Evolutionary conservation across 1,140 invertebrate genomes (phyloP).

Genomic region (Thaumetopoea pityocampa): DNA sequence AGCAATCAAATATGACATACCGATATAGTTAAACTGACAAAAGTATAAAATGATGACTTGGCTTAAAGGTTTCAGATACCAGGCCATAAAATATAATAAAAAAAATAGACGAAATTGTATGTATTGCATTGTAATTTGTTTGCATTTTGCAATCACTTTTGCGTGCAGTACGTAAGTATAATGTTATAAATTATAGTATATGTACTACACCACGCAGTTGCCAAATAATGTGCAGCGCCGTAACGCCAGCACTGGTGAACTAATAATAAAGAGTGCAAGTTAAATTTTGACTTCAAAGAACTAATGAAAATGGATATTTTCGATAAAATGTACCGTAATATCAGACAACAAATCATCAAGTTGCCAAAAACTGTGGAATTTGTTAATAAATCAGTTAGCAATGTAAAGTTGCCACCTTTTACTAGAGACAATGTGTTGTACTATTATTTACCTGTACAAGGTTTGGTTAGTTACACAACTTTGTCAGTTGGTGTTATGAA

Average conservation of each 20-base stretch:
- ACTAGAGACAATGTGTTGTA: conserved; percentile 68
- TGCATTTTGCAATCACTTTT: conserved; percentile 16
- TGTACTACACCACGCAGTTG: conserved; percentile 48
- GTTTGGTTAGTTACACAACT: conserved; percentile 69
- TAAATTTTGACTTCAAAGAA: conserved; percentile 6
- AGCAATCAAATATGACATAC: too few species aligned
- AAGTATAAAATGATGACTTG: too few species aligned
- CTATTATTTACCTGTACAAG: conserved; percentile 72
- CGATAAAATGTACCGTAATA: conserved; percentile 48
- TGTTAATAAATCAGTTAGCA: conserved; percentile 56
- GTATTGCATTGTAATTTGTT: conserved; percentile 8
- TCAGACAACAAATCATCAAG: conserved; percentile 38
- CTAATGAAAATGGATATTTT: conserved; percentile 55
- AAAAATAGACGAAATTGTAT: too few species aligned
- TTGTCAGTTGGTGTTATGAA: conserved; percentile 73
- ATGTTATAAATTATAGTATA: conserved; percentile 35
- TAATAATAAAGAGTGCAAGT: conserved; percentile 27
- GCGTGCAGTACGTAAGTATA: conserved; percentile 11
- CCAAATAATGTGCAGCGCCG: conserved; percentile 62
- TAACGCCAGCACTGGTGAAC: conserved; percentile 34
- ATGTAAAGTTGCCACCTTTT: conserved; percentile 60
- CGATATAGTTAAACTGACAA: too few species aligned
- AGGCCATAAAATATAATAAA: too few species aligned
- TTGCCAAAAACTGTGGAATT: conserved; percentile 52
- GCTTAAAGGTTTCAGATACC: too few species aligned